These are phyloP conservation scores for Siniperca undulata DNA, from an alignment of 2,797 vertebrate species.

Conservation along the genomic window DNA sequence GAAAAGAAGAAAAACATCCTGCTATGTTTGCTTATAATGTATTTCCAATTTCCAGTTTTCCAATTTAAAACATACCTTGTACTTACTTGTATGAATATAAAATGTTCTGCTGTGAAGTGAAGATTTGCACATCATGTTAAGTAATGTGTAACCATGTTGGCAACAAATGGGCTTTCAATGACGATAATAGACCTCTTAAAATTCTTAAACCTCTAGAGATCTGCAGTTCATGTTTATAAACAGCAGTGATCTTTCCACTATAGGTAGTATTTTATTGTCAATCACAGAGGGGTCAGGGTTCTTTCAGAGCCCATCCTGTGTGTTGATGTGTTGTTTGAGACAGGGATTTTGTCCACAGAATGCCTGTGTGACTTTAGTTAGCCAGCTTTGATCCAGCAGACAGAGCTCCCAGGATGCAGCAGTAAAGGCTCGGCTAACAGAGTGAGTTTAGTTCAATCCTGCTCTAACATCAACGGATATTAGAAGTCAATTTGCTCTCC, in stretches of 20 bases:
- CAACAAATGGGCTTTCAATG: not conserved
- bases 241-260: not conserved
- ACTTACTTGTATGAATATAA: too few species aligned
- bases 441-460: not conserved
- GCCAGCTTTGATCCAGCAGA: not conserved
- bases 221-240: not conserved
- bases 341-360: not conserved
- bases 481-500: too few species aligned
- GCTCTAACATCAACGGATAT: not conserved
- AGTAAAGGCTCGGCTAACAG: not conserved
- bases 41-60: not conserved
- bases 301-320: not conserved
- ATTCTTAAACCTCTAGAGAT: not conserved
- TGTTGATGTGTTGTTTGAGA: conserved; percentile 13
- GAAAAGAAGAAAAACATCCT: too few species aligned
- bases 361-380: not conserved
- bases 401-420: not conserved
- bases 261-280: not conserved
- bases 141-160: not conserved
- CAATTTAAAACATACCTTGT: not conserved
- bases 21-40: not conserved
- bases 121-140: not conserved
- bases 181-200: not conserved
- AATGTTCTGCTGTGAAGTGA: not conserved
- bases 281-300: not conserved